phyloP scores from a whole-genome alignment of 37 sponge, comb jelly and placozoan genomes.

The Halichondria panicea region DNA sequence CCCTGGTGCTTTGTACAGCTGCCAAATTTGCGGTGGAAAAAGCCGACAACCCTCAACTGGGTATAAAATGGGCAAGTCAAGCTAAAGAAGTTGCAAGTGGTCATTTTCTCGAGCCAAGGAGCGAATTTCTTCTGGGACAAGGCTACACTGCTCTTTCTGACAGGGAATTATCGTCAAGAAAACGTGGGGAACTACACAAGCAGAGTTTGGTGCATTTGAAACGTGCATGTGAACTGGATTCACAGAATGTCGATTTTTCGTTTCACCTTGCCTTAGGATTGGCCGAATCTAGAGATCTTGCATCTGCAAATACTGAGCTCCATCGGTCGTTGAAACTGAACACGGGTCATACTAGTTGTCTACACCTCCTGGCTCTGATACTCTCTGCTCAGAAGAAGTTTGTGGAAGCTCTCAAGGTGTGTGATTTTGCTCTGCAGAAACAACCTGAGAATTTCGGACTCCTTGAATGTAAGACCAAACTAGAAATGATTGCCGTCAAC shows the following conservation, averaged over 20 bases:
- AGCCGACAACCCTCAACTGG: slow-evolving; percentile 25
- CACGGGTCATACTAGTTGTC: slow-evolving; percentile 45
- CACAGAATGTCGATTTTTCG: slow-evolving; percentile 27
- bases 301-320: slow-evolving; percentile 38
- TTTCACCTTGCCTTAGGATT: slow-evolving; percentile 47
- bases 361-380: slow-evolving; percentile 58
- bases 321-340: slow-evolving; percentile 38
- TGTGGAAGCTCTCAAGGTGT: slow-evolving; percentile 51
- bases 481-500: slow-evolving; percentile 27
- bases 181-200: slow-evolving; percentile 39
- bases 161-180: slow-evolving; percentile 32
- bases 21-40: slow-evolving; percentile 51
- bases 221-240: slow-evolving; percentile 31
- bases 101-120: slow-evolving; percentile 49
- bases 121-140: slow-evolving; percentile 27
- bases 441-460: slow-evolving; percentile 58
- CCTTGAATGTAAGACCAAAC: slow-evolving; percentile 44
- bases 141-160: slow-evolving; percentile 21
- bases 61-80: slow-evolving; percentile 36
- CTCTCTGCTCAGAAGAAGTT: slow-evolving; percentile 53
- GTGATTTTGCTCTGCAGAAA: slow-evolving; percentile 53
- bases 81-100: neutral
- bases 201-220: slow-evolving; percentile 26
- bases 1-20: slow-evolving; percentile 25
- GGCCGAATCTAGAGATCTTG: slow-evolving; percentile 43